Evolutionary conservation across 1,140 invertebrate species (phyloP).

Genomic region (Cydia strobilella): DNA sequence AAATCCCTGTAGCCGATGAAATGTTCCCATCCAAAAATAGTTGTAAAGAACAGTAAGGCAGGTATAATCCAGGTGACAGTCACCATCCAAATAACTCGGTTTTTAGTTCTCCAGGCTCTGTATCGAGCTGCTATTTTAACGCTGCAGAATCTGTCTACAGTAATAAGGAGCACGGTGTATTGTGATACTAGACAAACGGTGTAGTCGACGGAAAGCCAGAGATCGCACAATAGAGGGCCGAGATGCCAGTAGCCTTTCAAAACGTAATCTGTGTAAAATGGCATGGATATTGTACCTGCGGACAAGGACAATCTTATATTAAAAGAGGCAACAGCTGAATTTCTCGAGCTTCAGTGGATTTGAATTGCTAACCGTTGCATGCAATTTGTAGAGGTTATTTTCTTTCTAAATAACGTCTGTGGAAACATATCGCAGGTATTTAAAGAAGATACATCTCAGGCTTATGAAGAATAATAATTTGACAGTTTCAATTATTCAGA

Average conservation of each 20-base stretch:
- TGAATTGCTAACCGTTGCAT: neutral
- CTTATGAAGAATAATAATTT: no score
- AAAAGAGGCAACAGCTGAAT: neutral
- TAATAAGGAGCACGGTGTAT: conserved; percentile 99
- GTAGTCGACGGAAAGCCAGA: conserved; percentile 99
- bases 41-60: conserved; percentile 97
- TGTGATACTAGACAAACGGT: conserved; percentile 99
- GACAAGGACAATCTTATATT: conserved; percentile 44
- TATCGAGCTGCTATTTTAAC: conserved; percentile 99
- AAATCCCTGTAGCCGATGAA: conserved; percentile 96
- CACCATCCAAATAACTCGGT: conserved; percentile 95
- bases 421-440: no score
- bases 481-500: no score
- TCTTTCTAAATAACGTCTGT: conserved; percentile 29
- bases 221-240: conserved; percentile 96
- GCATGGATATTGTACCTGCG: conserved; percentile 95
- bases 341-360: neutral
- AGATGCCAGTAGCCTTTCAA: conserved; percentile 98
- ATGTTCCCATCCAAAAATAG: conserved; percentile 99
- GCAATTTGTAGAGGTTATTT: conserved; percentile 32
- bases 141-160: conserved; percentile 99
- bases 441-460: no score
- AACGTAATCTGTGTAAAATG: conserved; percentile 98
- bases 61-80: conserved; percentile 99
- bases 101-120: conserved; percentile 97